Base-by-base conservation (phyloP, 2,888 invertebrate genomes). In the Dinocampus coccinellae region DNA sequence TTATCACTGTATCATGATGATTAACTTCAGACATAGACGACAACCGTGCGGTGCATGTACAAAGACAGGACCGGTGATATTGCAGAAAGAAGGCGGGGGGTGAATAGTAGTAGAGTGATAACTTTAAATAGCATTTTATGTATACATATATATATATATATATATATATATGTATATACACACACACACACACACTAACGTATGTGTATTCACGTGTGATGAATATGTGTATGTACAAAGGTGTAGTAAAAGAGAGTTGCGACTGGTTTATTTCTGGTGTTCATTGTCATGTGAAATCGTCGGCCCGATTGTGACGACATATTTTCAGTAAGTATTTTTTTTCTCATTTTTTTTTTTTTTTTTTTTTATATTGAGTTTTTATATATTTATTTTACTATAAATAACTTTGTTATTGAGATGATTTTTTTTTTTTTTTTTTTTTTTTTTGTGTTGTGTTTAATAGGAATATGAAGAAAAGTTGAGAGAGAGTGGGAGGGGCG, bases 271-370 rank as follows among this genome's bases (percentile, higher is more conserved):
- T 78, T 78, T 78, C 73, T 75, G 77, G 77, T 62, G 74, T 61
- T 73, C 78, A 75, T 67, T 69, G 73, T 78, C 70, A 73, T 76
- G 76, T 79, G 74, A 81, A 81, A 80, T 80, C 72, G 77, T 77
- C 73, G 76, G 73, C 74, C 76, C 75, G 76, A 71, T 72, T 76
- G 72, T 75, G 74, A 55, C 58, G 70, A 16, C 66, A 69, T 70
- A 39, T 55, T 69, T 69, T 63, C 65, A 53, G 60, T 52, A 16
- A n/a, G 39, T 2, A 13, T 39, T 13, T 13, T 39, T 39, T 2
- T 47, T 47, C 16, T 47, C 16, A 16, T 47, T 36, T 36, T 10
- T 36, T 4, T 36, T 36, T 71, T 70, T 72, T 70, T 73, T 71
- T 73, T 62, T 57, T 71, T 47, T 65, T 36, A 61, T 70, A 42